Evolutionary conservation across 2,113 vertebrate genomes (phyloP), one percentile per base, ranked within the genome.

Genomic region (Mystacornis crossleyi): DNA sequence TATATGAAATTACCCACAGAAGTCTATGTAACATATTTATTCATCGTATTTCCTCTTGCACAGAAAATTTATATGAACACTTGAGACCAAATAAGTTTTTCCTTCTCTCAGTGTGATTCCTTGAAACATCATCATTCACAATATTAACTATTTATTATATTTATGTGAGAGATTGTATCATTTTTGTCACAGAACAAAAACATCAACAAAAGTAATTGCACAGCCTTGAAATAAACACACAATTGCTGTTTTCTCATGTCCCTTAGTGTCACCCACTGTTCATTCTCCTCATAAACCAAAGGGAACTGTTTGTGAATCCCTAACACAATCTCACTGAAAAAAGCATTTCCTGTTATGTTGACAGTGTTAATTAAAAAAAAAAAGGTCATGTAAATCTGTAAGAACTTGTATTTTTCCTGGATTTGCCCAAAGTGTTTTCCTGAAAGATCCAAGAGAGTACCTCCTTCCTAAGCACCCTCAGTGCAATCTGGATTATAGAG

Each of bases 181-280:
- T 55, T 85, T 47, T 78, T 93, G 69, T 86, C 60, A 93, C 42
- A 78, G 57, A 89, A 81, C 42, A 93, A 86, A 95, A 89, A 64
- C 50, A 75, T 28, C 58, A 77, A 36, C 40, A 29, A 10, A 78
- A 90, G 15, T 23, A 86, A 66, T 53, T 86, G 55, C 42, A 38
- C 18, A 94, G 57, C 54, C 45, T 78, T 60, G 81, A 72, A 75
- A 90, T 62, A 94, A 95, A 75, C 28, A 85, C 47, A 55, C 24
- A 28, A 10, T 64, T 80, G 24, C 12, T 90, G 29, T 62, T 91
- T 50, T 88, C 12, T 78, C 24, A 1, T 54, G 50, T 58, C 62
- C 33, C n/a, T 92, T 34, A 9, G 24, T 45, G 40, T 60, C 60
- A 38, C 54, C 57, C 40, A 45, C 23, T 58, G 65, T 51, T 75